phyloP scores from a whole-genome alignment of 2,888 invertebrate genomes.

The Leptopilina myrica region DNA sequence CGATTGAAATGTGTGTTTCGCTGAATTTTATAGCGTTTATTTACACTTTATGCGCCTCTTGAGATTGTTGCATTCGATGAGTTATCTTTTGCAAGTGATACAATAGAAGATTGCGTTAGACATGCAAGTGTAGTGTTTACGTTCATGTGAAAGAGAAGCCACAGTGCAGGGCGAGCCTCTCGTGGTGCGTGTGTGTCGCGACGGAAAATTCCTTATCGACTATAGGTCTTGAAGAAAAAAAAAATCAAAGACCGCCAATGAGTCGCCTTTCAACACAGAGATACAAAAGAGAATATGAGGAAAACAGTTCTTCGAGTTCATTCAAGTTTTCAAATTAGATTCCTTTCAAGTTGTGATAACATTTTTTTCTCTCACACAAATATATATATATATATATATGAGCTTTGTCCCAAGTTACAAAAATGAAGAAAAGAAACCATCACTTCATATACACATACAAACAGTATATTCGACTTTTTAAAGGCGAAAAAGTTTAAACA shows the following conservation, averaged over 20 bases:
- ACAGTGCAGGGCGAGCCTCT: constrained; percentile 33
- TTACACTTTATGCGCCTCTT: not conserved
- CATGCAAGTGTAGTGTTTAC: constrained; percentile 1
- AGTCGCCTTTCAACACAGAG: constrained; percentile 44
- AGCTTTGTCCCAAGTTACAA: no score
- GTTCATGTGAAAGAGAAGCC: constrained; percentile 39
- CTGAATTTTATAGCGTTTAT: no score
- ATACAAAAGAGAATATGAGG: not conserved
- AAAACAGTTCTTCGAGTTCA: constrained; percentile 10
- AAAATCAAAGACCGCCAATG: constrained; percentile 59
- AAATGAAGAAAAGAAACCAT: no score
- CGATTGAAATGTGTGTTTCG: no score
- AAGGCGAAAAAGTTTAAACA: not conserved
- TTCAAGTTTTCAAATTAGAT: constrained; percentile 2
- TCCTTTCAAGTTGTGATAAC: not conserved
- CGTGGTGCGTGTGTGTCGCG: constrained; percentile 50
- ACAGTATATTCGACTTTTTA: no score
- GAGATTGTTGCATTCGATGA: not conserved
- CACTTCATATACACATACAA: no score
- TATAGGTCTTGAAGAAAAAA: constrained; percentile 53
- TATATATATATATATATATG: no score
- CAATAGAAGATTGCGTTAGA: not conserved
- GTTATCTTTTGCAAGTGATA: not conserved
- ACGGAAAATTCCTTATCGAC: constrained; percentile 66
- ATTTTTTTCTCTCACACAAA: no score